Conservation (phyloP, 1,140 invertebrate species). For the Diorhabda sublineata region DNA sequence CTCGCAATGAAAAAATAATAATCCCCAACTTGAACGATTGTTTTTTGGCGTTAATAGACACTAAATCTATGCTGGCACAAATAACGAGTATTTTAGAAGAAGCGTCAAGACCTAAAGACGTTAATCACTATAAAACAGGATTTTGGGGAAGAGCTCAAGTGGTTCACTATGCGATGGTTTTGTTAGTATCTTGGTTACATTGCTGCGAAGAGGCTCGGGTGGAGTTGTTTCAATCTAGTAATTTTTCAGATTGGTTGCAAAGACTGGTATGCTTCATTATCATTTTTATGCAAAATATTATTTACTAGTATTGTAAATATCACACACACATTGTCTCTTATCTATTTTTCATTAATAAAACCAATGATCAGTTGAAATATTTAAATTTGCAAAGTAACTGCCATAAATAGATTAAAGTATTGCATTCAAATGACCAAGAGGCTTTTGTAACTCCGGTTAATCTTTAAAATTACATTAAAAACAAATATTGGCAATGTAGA, state of each 20-base stretch:
- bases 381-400: too few species aligned
- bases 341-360: too few species aligned
- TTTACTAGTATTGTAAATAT: too few species aligned
- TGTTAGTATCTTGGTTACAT: conserved; percentile 80
- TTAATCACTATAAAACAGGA: conserved; percentile 79
- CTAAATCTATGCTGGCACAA: conserved; percentile 74
- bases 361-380: too few species aligned
- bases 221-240: conserved; percentile 61
- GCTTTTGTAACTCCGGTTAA: too few species aligned
- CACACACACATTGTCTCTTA: too few species aligned
- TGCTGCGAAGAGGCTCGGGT: conserved; percentile 63
- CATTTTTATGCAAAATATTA: too few species aligned
- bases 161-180: conserved; percentile 75
- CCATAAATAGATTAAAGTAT: too few species aligned
- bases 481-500: too few species aligned
- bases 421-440: too few species aligned
- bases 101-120: conserved; percentile 72
- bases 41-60: conserved; percentile 78
- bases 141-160: conserved; percentile 75
- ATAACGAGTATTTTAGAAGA: conserved; percentile 84
- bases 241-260: conserved; percentile 69
- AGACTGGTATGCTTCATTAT: conserved; percentile 51
- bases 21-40: conserved; percentile 43
- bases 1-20: conserved; percentile 41
- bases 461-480: too few species aligned